These are phyloP conservation scores for Lytechinus variegatus DNA, from an alignment of 35 echinoderm and acorn worm genomes.

Conservation along the genomic window DNA sequence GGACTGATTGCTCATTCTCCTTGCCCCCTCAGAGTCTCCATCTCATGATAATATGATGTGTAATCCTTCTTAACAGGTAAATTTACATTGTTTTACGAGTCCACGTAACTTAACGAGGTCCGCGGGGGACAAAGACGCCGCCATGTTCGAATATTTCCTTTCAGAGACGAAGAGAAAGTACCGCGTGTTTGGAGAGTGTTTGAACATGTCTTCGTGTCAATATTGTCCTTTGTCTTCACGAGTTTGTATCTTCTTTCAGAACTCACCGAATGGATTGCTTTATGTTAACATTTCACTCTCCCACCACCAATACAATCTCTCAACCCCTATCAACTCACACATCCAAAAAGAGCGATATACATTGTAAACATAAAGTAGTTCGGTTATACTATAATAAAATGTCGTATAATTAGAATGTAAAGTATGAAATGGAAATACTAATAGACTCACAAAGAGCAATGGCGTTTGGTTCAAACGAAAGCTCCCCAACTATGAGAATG, in stretches of 20 bases:
- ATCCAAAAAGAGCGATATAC: neutral
- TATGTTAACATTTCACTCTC: neutral
- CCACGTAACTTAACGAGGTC: neutral
- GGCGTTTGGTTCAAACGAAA: no score
- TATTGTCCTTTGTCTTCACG: neutral
- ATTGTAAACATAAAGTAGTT: neutral
- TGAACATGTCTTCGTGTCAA: constrained; percentile 11
- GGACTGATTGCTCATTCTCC: neutral
- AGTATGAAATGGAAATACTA: no score
- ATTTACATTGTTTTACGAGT: constrained; percentile 1
- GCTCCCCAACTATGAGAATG: no score
- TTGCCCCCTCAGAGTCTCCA: neutral
- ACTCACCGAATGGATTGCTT: neutral
- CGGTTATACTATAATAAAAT: neutral
- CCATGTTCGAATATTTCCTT: neutral
- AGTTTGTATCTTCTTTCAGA: neutral
- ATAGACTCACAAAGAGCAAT: no score
- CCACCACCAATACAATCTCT: neutral
- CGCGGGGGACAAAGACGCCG: neutral
- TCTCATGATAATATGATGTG: neutral
- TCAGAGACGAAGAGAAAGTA: neutral
- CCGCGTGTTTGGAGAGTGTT: neutral
- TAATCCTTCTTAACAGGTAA: neutral
- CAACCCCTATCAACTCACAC: neutral
- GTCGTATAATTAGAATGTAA: no score